Percentiles rank a stretch among this genome's conserved stretches.
Evolutionary conservation across 1,140 invertebrate species (phyloP).

Genomic region (Zaprionus africanus): DNA sequence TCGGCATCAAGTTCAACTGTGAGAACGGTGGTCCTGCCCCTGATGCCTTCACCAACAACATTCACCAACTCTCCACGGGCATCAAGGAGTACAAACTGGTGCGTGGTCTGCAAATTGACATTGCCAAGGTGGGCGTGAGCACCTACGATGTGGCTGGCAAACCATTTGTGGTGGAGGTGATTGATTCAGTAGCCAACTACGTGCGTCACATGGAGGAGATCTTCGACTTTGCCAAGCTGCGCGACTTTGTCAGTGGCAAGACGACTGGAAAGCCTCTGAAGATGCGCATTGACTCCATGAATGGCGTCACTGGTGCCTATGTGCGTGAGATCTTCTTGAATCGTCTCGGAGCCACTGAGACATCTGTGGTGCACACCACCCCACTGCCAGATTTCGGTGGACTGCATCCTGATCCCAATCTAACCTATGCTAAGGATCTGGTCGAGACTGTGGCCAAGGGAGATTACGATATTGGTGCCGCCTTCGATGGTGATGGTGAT

Average conservation of each 20-base stretch:
- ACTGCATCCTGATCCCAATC: conserved; percentile 98
- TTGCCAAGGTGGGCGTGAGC: conserved; percentile 88
- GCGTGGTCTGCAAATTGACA: conserved; percentile 90
- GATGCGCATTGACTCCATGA: conserved; percentile 96
- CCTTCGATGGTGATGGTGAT: conserved; percentile 99
- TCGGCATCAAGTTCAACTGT: conserved; percentile 99
- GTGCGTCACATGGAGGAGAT: conserved; percentile 97
- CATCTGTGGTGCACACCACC: conserved; percentile 89
- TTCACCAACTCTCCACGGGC: conserved; percentile 92
- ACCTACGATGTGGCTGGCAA: conserved; percentile 88
- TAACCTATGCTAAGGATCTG: conserved; percentile 88
- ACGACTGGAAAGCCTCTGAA: conserved; percentile 89
- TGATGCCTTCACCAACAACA: conserved; percentile 94
- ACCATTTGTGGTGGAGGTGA: conserved; percentile 93
- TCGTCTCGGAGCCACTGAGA: conserved; percentile 91
- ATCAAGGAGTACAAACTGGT: conserved; percentile 93
- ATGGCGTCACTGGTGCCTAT: conserved; percentile 99
- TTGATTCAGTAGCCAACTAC: conserved; percentile 97
- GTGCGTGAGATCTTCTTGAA: conserved; percentile 94
- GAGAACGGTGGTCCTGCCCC: conserved; percentile 98
- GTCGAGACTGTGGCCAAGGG: conserved; percentile 89
- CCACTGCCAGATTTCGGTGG: conserved; percentile 98
- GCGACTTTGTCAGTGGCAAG: conserved; percentile 90
- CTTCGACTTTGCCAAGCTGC: conserved; percentile 96
- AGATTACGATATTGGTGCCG: conserved; percentile 97